phyloP scores from a whole-genome alignment of 2,113 vertebrate genomes.

The Nasalis larvatus region DNA sequence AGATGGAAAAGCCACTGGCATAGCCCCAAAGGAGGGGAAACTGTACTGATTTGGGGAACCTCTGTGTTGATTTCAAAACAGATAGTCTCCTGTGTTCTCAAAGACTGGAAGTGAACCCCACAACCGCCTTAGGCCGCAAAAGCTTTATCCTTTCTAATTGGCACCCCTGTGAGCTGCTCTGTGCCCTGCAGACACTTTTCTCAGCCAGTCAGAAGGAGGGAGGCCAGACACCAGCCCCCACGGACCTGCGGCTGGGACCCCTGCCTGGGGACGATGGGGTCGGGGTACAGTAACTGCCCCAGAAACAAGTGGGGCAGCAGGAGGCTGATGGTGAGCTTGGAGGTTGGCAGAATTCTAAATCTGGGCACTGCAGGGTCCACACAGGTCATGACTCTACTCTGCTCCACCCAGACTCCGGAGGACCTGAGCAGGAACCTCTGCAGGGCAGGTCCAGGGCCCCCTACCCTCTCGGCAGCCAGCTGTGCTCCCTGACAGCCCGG shows the following conservation, averaged over 20 bases:
- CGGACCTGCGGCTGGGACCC: rapidly evolving
- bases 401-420: rapidly evolving
- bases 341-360: background rate
- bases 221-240: no score
- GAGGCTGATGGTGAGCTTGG: rapidly evolving
- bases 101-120: background rate
- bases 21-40: rapidly evolving
- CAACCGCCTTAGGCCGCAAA: background rate
- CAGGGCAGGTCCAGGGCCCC: background rate
- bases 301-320: rapidly evolving
- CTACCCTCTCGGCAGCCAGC: background rate
- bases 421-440: background rate
- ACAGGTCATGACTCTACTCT: rapidly evolving
- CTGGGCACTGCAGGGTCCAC: rapidly evolving
- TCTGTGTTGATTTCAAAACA: background rate
- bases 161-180: background rate
- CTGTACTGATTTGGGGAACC: background rate
- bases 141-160: background rate
- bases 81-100: background rate
- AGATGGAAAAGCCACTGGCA: rapidly evolving
- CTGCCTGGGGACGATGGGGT: background rate
- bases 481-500: background rate
- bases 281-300: background rate
- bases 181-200: background rate
- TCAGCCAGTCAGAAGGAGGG: background rate